Evolutionary conservation across 64 coral and sea anemone genomes (phyloP), one percentile per base, ranked within the genome.

Genomic region (Pocillopora verrucosa): DNA sequence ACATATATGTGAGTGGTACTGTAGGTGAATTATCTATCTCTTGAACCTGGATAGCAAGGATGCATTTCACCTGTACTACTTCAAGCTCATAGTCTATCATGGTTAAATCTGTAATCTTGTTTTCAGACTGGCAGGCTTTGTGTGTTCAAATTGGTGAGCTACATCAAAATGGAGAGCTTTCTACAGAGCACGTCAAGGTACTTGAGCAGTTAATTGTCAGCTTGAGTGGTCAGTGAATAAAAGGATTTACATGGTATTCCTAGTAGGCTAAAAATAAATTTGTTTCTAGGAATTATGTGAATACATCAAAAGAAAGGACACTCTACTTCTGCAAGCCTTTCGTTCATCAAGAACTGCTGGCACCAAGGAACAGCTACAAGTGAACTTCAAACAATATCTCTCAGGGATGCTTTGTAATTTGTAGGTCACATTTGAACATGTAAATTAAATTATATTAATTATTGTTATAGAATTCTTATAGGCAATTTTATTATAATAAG

Each of bases 351-450:
- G 82, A 69, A 96, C 93, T 84, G 92, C 95, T 63, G 79, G 91
- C 75, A 96, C 91, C 58, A 61, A 16, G 61, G 86, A 82, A 65
- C 91, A 96, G 65, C 84, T 88, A 30, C 76, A 80, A 72, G 89
- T 89, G 61, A 96, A 96, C 76, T 93, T 96, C 77, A 96, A 96
- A 87, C 95, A 96, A 77, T 96, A 96, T 82, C 76, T 96, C n/a
- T 93, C 83, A 74, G 95, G 91, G 62, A 77, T 96, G 75, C 86
- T 96, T 76, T 88, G 82, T 75, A 93, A 73, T 88, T 80, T 80
- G 30, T 93, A 93, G 79, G 56, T 88, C 20, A 22, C 70, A 56
- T 72, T 25, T 72, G 82, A 10, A 3, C 17, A 0, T 83, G 80
- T 57, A 56, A 56, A 56, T 84, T 69, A 83, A 72, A 72, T 84